Evolutionary conservation across 2,113 vertebrate genomes (phyloP).

Genomic region (Ceyx melanurus): DNA sequence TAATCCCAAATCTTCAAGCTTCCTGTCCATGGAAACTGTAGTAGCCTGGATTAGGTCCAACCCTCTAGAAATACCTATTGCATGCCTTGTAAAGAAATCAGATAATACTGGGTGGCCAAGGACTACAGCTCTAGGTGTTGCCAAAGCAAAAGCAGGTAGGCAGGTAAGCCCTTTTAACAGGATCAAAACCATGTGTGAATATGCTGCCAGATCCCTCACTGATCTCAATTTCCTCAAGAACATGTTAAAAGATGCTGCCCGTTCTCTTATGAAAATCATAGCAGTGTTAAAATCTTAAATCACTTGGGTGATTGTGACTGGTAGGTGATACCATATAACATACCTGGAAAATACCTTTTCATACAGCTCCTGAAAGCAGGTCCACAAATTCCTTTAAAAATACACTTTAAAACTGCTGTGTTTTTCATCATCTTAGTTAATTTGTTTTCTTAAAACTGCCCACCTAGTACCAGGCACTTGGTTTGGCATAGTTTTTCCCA

Average conservation of each 20-base stretch:
- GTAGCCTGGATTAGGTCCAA: slow-evolving; percentile 37
- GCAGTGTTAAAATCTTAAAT: neutral
- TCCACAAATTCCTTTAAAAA: neutral
- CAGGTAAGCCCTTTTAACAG: neutral
- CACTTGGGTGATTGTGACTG: neutral
- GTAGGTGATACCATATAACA: neutral
- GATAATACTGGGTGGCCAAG: neutral
- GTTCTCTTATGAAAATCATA: neutral
- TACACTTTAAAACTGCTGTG: neutral
- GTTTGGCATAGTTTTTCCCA: neutral
- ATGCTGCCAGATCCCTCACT: neutral
- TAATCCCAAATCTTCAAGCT: slow-evolving; percentile 52
- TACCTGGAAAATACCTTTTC: neutral
- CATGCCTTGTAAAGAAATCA: slow-evolving; percentile 13
- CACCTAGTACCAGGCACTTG: neutral
- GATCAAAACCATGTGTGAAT: neutral
- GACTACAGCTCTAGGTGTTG: neutral
- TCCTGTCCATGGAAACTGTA: slow-evolving; percentile 60
- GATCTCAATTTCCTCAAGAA: slow-evolving; percentile 22
- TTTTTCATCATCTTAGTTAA: neutral
- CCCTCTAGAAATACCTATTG: slow-evolving; percentile 26
- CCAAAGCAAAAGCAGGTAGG: neutral
- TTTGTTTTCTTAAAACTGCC: neutral
- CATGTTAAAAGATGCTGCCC: neutral
- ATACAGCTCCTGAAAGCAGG: neutral